Conservation (phyloP, 2,888 invertebrate species). For the Drosophila robusta region DNA sequence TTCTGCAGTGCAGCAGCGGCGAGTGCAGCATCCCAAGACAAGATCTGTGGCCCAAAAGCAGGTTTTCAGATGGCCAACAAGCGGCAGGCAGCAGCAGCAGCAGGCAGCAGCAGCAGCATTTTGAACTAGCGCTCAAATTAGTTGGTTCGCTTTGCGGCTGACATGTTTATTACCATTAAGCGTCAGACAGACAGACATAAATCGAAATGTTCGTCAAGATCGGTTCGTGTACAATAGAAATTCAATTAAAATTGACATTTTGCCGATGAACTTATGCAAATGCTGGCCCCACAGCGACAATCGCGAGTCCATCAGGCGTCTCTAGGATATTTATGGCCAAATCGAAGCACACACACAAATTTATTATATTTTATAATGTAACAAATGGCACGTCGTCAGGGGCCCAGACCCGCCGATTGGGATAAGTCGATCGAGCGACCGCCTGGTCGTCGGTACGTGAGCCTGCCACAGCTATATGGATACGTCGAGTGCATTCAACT, state of each 20-base stretch:
- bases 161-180: slow-evolving; percentile 75
- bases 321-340: slow-evolving; percentile 64
- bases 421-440: slow-evolving; percentile 31
- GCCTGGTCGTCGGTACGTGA: slow-evolving; percentile 54
- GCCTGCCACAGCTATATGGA: slow-evolving; percentile 16
- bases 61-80: slow-evolving; percentile 54
- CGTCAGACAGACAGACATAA: slow-evolving; percentile 56
- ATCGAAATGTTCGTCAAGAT: slow-evolving; percentile 58
- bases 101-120: slow-evolving; percentile 30
- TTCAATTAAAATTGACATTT: slow-evolving; percentile 81
- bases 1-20: slow-evolving; percentile 30
- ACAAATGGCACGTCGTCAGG: slow-evolving; percentile 65
- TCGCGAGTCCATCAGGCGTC: slow-evolving; percentile 62
- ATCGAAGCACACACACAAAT: slow-evolving; percentile 47
- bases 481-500: slow-evolving; percentile 68
- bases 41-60: slow-evolving; percentile 55
- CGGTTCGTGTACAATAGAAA: slow-evolving; percentile 65
- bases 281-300: slow-evolving; percentile 26
- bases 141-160: slow-evolving; percentile 54
- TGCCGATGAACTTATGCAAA: slow-evolving; percentile 66
- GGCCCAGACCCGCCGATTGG: slow-evolving; percentile 10
- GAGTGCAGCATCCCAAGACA: slow-evolving; percentile 57
- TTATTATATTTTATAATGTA: slow-evolving; percentile 76
- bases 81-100: slow-evolving; percentile 2
- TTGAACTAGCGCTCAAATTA: slow-evolving; percentile 64